Evolutionary conservation across 2,888 invertebrate genomes (phyloP).

Genomic region (Drosophila demipolita): DNA sequence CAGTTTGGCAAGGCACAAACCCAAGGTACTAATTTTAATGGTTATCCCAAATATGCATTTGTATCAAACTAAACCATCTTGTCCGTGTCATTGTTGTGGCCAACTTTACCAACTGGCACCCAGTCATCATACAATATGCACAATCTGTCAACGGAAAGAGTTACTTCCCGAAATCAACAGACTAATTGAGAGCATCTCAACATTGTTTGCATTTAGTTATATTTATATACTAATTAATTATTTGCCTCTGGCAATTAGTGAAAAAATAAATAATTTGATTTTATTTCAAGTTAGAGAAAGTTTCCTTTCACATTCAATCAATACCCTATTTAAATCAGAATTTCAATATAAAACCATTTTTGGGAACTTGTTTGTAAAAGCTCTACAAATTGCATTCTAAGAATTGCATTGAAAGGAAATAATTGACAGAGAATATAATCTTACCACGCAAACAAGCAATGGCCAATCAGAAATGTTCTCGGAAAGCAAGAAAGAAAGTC

Average conservation of each 20-base stretch:
- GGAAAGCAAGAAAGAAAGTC: no score
- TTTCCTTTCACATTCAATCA: background rate
- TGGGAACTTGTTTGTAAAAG: background rate
- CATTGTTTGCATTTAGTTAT: no score
- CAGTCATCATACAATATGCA: no score
- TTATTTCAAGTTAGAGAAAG: no score
- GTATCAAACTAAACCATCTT: background rate
- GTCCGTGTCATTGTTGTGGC: constrained; percentile 11
- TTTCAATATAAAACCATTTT: background rate
- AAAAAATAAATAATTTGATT: no score
- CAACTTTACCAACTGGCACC: background rate
- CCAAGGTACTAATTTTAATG: constrained; percentile 74
- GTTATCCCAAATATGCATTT: background rate
- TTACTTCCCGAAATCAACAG: no score
- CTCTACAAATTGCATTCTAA: background rate
- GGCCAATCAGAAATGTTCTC: background rate
- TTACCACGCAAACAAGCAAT: background rate
- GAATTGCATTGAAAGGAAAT: background rate
- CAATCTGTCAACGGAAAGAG: no score
- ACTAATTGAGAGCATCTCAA: no score
- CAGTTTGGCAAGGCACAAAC: constrained; percentile 82
- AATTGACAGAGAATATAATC: background rate
- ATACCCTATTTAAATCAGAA: background rate
- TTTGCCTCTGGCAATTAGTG: no score
- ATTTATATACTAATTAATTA: no score